Evolutionary conservation across 2,888 invertebrate species (phyloP).

Genomic region (Proisotoma minuta): DNA sequence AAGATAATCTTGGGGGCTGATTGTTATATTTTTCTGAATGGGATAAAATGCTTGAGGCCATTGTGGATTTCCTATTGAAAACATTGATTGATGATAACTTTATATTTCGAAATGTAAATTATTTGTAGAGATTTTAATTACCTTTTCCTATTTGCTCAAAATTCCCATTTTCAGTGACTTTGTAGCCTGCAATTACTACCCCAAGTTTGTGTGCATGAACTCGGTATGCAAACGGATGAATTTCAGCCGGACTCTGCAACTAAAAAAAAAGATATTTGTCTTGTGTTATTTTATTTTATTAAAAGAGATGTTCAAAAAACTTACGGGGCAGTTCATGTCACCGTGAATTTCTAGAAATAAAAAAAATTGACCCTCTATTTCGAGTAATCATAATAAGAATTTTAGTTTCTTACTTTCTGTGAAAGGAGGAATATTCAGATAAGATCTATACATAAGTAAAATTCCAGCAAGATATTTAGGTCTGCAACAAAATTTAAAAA

Average conservation of each 20-base stretch:
- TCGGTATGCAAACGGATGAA: constrained; percentile 57
- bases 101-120: no score
- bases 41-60: constrained; percentile 62
- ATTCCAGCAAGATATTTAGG: constrained; percentile 46
- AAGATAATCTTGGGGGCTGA: constrained; percentile 53
- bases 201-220: constrained; percentile 58
- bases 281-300: no score
- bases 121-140: background rate
- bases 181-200: constrained; percentile 52
- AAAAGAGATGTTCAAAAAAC: no score
- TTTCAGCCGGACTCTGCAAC: constrained; percentile 50
- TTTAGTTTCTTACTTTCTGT: constrained; percentile 39
- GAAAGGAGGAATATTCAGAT: constrained; percentile 39
- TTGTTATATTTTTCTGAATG: constrained; percentile 50
- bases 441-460: constrained; percentile 39
- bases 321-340: constrained; percentile 55
- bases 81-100: background rate
- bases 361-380: constrained; percentile 25
- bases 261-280: no score
- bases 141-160: constrained; percentile 52
- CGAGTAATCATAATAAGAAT: constrained; percentile 1
- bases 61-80: constrained; percentile 55
- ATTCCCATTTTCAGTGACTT: constrained; percentile 47
- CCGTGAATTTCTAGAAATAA: constrained; percentile 51
- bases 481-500: constrained; percentile 24